Evolutionary conservation across 2,113 vertebrate genomes (phyloP), one percentile per base, ranked within the genome.

Genomic region (Austrofundulus limnaeus): DNA sequence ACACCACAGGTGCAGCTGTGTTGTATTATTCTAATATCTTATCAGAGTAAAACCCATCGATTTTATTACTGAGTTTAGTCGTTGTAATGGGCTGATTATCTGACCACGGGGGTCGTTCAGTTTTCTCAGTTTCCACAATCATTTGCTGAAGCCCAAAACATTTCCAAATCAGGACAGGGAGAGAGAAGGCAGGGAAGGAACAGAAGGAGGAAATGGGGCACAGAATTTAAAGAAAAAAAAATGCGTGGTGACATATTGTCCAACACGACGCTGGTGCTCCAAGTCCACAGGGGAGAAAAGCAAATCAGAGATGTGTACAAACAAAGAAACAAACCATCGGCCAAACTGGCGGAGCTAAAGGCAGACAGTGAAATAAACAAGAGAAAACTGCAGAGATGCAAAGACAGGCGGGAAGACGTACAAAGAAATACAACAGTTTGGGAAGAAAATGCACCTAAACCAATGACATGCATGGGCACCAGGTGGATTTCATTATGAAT

Each of bases 161-260:
- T 87, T 88, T 91, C 88, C 88, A 90, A 90, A 91, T 90, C 88
- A 90, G 82, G 84, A 88, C 85, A 71, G 76, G 72, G 67, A 77
- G 74, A 66, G 73, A 65, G 70, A 41, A 47, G 31, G 25, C 17
- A 24, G 52, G 75, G 82, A 60, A 72, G 64, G 75, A 85, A 89
- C 85, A 85, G 76, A 86, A 85, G 84, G 85, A 83, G 74, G 74
- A 81, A 78, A 75, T 81, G 72, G 77, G 82, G 53, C 76, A 85
- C 58, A 45, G 54, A 34, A 34, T 28, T 38, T 77, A 37, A 47
- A 60, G 52, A 64, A 41, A 53, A 58, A 64, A 66, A 53, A 51
- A 70, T 70, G 19, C 38, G 45, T 61, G 71, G 70, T 59, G 75
- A 77, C 64, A 69, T 59, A 68, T 20, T 74, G 67, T 76, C 69